phyloP scores from a whole-genome alignment of 2,797 vertebrate species.

The Iguana delicatissima region DNA sequence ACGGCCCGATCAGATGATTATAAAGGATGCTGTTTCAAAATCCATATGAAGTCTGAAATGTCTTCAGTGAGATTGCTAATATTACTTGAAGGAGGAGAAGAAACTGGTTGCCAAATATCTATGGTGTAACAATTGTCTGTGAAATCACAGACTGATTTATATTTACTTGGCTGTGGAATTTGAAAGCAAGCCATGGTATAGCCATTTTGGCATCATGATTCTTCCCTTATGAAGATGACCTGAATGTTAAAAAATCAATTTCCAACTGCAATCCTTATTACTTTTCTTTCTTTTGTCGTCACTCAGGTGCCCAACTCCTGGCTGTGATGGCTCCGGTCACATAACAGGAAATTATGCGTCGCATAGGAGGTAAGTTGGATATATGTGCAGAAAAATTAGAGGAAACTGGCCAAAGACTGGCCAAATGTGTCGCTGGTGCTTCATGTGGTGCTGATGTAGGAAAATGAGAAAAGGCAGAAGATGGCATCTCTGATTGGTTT shows the following conservation, averaged over 20 bases:
- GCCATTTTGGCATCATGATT: background rate
- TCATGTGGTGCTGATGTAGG: background rate
- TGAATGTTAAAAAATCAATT: background rate
- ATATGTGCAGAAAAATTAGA: background rate
- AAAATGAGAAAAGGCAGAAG: background rate
- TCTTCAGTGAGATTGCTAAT: background rate
- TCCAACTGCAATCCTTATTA: background rate
- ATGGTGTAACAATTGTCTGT: background rate
- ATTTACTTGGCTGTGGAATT: background rate
- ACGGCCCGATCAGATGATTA: background rate
- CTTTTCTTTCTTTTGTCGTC: slow-evolving; percentile 42
- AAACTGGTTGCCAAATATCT: background rate
- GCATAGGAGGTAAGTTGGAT: slow-evolving; percentile 90
- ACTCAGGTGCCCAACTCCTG: slow-evolving; percentile 95
- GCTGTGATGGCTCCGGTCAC: slow-evolving; percentile 98
- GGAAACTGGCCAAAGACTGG: too few species aligned
- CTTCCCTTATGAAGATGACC: background rate
- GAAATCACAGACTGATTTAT: background rate
- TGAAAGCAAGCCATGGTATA: background rate
- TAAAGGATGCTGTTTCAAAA: background rate
- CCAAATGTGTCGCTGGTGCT: too few species aligned
- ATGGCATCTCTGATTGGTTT: background rate
- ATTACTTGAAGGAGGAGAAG: background rate
- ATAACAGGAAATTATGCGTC: slow-evolving; percentile 99
- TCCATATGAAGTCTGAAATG: background rate